A percentile compares a stretch with the other conserved stretches of the same genome.
Evolutionary conservation across 1,140 invertebrate species (phyloP).

Genomic region (Tribolium castaneum): DNA sequence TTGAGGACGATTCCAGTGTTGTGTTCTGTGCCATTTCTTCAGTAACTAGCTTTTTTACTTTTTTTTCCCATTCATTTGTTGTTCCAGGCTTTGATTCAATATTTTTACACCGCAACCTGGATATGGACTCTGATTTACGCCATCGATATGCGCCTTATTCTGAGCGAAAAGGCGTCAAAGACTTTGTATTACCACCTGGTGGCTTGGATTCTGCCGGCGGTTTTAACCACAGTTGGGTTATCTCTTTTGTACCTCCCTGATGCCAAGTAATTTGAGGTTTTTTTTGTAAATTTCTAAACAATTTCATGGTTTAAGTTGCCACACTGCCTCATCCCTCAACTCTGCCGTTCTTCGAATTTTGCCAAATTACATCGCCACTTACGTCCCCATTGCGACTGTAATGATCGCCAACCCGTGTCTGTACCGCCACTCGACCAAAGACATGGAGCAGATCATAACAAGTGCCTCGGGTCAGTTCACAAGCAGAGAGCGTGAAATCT

Average conservation of each 20-base stretch:
- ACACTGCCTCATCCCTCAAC: slow-evolving; percentile 70
- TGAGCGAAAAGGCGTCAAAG: slow-evolving; percentile 71
- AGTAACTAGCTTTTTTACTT: slow-evolving; percentile 66
- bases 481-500: slow-evolving; percentile 75
- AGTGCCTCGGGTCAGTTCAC: slow-evolving; percentile 74
- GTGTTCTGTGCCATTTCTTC: slow-evolving; percentile 79
- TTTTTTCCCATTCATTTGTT: not conserved
- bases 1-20: slow-evolving; percentile 73
- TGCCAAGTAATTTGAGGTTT: slow-evolving; percentile 73
- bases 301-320: slow-evolving; percentile 72
- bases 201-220: slow-evolving; percentile 78
- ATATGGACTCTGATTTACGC: slow-evolving; percentile 87
- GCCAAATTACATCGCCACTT: slow-evolving; percentile 83
- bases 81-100: slow-evolving; percentile 83
- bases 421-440: slow-evolving; percentile 73
- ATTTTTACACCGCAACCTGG: slow-evolving; percentile 87
- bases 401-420: slow-evolving; percentile 83
- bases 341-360: slow-evolving; percentile 75
- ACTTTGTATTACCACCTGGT: slow-evolving; percentile 73
- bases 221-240: slow-evolving; percentile 75
- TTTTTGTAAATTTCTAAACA: not conserved
- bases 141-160: slow-evolving; percentile 77
- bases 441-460: slow-evolving; percentile 73
- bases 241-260: slow-evolving; percentile 80
- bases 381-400: slow-evolving; percentile 76